Base-by-base conservation (phyloP, 2,888 invertebrate species). In the Hesperia comma region DNA sequence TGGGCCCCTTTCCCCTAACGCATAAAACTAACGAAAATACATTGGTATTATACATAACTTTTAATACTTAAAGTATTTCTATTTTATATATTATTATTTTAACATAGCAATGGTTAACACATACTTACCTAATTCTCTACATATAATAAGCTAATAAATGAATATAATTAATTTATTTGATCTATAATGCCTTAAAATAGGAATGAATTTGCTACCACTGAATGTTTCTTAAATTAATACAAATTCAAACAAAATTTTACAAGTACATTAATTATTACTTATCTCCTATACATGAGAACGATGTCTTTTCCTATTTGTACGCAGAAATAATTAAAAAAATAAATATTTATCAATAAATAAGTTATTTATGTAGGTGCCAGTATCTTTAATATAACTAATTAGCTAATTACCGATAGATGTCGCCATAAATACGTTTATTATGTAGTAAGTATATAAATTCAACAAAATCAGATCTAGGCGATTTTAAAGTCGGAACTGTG, bases 81-180 rank as follows among this genome's bases (percentile, higher is more conserved):
- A 46, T 17, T 46, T 46, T 17, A 46, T 17, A n/a, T 19, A 26
- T 71, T 54, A 55, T 66, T 66, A 66, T 37, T 66, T 64, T 46
- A 67, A 72, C 63, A 71, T 71, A 72, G 69, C 67, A 70, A 68
- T 69, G 70, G 64, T 72, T 76, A 74, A 75, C 67, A 66, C 37
- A 61, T 55, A 67, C 61, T 46, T 67, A 56, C n/a, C 15, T 51
- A 62, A 26, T 40, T 56, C 75, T 70, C 74, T 73, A 74, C 72
- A 68, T 84, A 85, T 26, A 77, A 79, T 80, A 84, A 81, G 73
- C 78, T 75, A 77, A 72, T 77, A 76, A 76, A 74, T 76, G 72
- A 75, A 78, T 49, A 66, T 40, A 67, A 75, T 82, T 80, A 82
- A 84, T 83, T 83, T 83, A 88, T 90, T 90, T 90, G 90, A 90